A percentile compares a stretch with the other conserved stretches of the same genome.
Evolutionary conservation across 2,113 vertebrate species (phyloP).

Genomic region (Oryzias celebensis): DNA sequence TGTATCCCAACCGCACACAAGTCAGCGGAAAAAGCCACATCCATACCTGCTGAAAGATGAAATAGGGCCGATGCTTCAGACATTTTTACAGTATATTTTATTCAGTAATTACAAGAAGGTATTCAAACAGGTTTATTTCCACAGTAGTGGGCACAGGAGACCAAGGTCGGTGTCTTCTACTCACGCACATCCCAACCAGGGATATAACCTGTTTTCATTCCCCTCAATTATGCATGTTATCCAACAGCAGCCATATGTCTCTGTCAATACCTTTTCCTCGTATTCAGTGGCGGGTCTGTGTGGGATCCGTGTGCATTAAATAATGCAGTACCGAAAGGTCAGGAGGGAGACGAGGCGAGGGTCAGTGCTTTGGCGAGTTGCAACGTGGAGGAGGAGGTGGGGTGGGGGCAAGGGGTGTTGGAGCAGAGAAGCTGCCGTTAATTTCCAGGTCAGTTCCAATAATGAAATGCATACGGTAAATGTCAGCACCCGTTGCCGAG

Average conservation of each 20-base stretch:
- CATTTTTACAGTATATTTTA: slow-evolving; percentile 25
- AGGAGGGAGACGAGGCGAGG: slow-evolving; percentile 68
- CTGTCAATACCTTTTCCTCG: slow-evolving; percentile 78
- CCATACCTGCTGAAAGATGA: slow-evolving; percentile 17
- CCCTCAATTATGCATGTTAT: slow-evolving; percentile 79
- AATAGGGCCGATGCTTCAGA: slow-evolving; percentile 8
- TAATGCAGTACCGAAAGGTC: slow-evolving; percentile 82
- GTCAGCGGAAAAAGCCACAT: not conserved
- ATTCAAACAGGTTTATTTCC: slow-evolving; percentile 49
- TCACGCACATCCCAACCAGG: slow-evolving; percentile 45
- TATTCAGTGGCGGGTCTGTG: slow-evolving; percentile 67
- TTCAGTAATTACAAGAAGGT: slow-evolving; percentile 61
- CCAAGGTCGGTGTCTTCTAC: slow-evolving; percentile 59
- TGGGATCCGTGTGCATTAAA: slow-evolving; percentile 80
- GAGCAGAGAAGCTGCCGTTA: slow-evolving; percentile 66
- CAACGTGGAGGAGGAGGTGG: slow-evolving; percentile 3
- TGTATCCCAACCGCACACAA: too few relatives aligned
- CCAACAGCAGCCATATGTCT: slow-evolving; percentile 77
- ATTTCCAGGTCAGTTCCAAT: slow-evolving; percentile 83
- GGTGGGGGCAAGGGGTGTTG: slow-evolving; percentile 28
- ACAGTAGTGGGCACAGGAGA: slow-evolving; percentile 43
- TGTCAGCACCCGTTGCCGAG: slow-evolving; percentile 72
- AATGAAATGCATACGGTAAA: slow-evolving; percentile 84
- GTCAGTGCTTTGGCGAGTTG: slow-evolving; percentile 66
- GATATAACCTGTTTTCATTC: slow-evolving; percentile 71